A percentile compares a stretch with the other conserved stretches of the same genome.
Evolutionary conservation across 2,888 invertebrate genomes (phyloP).

Genomic region (Apotomis betuletana): DNA sequence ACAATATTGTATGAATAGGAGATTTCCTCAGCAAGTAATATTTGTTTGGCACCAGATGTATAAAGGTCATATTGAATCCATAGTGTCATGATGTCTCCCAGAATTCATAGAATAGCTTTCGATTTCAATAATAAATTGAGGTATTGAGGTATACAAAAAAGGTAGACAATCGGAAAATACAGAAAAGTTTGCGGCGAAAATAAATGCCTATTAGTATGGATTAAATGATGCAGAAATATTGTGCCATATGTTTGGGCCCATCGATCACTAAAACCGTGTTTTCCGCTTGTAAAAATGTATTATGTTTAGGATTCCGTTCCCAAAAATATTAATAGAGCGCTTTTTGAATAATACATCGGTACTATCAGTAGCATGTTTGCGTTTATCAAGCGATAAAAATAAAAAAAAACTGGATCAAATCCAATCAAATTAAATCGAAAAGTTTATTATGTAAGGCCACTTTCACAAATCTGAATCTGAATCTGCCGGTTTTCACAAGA

Average conservation of each 20-base stretch:
- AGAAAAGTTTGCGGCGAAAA: constrained; percentile 13
- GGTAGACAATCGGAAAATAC: constrained; percentile 22
- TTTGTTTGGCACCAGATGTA: constrained; percentile 28
- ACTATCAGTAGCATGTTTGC: no score
- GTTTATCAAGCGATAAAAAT: no score
- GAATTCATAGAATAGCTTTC: constrained; percentile 28
- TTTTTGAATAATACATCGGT: no score
- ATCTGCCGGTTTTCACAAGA: no score
- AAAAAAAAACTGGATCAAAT: no score
- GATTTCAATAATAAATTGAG: constrained; percentile 35
- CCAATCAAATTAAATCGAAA: no score
- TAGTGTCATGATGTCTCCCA: constrained; percentile 30
- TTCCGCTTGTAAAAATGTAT: constrained; percentile 19
- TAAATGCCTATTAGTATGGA: constrained; percentile 17
- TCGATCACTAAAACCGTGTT: constrained; percentile 33
- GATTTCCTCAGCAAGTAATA: constrained; percentile 26
- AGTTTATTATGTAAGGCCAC: no score
- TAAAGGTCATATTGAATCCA: constrained; percentile 28
- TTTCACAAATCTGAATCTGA: no score
- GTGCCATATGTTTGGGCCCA: constrained; percentile 19
- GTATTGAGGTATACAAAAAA: constrained; percentile 18
- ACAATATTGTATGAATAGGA: no score
- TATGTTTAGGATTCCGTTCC: no score
- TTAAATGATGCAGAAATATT: constrained; percentile 25
- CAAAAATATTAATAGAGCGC: no score